Conservation (phyloP, 2,113 vertebrate genomes). For the Notechis scutatus region DNA sequence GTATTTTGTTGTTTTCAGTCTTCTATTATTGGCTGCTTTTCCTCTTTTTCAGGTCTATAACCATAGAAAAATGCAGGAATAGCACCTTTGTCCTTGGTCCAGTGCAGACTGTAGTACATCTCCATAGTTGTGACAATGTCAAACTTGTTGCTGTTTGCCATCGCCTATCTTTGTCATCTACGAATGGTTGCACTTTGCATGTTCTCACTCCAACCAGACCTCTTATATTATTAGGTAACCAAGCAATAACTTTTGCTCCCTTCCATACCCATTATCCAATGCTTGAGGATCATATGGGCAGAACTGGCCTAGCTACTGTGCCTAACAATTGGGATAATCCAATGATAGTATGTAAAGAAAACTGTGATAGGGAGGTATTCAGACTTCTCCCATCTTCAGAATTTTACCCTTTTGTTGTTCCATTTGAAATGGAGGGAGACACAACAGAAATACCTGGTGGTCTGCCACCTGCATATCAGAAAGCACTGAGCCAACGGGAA, state of each 20-base stretch:
- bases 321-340: slow-evolving; percentile 90
- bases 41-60: slow-evolving; percentile 78
- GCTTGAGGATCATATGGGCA: slow-evolving; percentile 96
- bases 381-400: slow-evolving; percentile 77
- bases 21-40: neutral
- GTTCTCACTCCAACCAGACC: slow-evolving; percentile 84
- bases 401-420: slow-evolving; percentile 83
- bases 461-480: slow-evolving; percentile 79
- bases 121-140: slow-evolving; percentile 86
- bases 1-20: neutral
- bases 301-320: slow-evolving; percentile 87
- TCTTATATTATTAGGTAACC: slow-evolving; percentile 86
- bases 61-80: slow-evolving; percentile 88
- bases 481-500: slow-evolving; percentile 75
- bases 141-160: slow-evolving; percentile 81
- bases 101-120: slow-evolving; percentile 80
- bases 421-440: slow-evolving; percentile 94
- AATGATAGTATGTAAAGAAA: slow-evolving; percentile 78
- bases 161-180: slow-evolving; percentile 78
- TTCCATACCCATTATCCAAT: slow-evolving; percentile 92
- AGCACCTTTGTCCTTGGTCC: slow-evolving; percentile 90
- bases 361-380: slow-evolving; percentile 64
- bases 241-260: slow-evolving; percentile 81
- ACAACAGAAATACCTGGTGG: slow-evolving; percentile 89
- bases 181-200: slow-evolving; percentile 76